These are phyloP conservation scores for Cladopsammia gracilis DNA, from an alignment of 64 coral and sea anemone species.

Conservation along the genomic window DNA sequence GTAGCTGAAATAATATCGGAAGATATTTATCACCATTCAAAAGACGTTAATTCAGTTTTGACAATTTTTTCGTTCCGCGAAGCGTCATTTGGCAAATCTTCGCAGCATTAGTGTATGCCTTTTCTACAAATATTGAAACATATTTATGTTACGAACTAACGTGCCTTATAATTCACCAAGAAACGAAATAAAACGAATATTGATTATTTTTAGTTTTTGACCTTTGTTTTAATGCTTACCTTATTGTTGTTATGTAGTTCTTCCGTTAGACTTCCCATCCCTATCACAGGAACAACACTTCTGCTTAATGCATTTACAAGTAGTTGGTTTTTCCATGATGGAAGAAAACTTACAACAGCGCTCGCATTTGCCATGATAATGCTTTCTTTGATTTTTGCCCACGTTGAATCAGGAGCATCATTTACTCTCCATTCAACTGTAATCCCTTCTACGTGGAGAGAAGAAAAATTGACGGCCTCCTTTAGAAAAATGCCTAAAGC, in stretches of 20 bases:
- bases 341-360: constrained; percentile 12
- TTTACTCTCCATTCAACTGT: constrained; percentile 1
- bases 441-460: background rate
- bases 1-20: background rate
- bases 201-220: background rate
- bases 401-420: background rate
- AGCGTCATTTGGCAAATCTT: too few relatives aligned
- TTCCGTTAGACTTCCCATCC: constrained; percentile 4
- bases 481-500: background rate
- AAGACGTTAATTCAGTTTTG: too few relatives aligned
- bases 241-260: background rate
- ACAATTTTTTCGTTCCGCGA: too few relatives aligned
- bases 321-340: background rate
- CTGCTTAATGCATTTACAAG: constrained; percentile 28
- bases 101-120: too few relatives aligned
- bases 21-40: background rate
- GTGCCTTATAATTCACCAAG: background rate
- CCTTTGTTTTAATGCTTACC: background rate
- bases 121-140: background rate
- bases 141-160: background rate
- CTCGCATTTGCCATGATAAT: background rate
- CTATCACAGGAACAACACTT: constrained; percentile 5
- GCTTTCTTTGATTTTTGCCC: constrained; percentile 6
- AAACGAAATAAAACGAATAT: background rate
- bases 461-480: background rate